Conservation (phyloP, 2,797 vertebrate genomes). For the Sebastes oblongus region DNA sequence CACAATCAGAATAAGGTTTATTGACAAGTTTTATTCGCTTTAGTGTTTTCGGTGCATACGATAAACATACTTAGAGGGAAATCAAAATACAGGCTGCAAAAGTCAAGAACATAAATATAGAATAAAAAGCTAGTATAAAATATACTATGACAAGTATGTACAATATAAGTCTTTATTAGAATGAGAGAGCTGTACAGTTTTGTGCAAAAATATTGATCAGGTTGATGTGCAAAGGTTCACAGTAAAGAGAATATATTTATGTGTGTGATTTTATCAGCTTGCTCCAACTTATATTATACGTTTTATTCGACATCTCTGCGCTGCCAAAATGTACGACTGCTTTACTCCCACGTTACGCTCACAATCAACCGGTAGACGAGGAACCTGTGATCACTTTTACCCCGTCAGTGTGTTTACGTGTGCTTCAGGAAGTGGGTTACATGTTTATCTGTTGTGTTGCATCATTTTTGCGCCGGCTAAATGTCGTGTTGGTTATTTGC, state of each 20-base stretch:
- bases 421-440: background rate
- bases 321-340: background rate
- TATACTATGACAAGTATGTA: background rate
- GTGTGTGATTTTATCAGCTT: background rate
- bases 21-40: background rate
- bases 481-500: too few species aligned
- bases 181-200: background rate
- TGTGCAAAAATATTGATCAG: background rate
- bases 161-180: background rate
- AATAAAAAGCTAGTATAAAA: background rate
- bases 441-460: too few species aligned
- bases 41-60: background rate
- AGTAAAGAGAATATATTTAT: background rate
- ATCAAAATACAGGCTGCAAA: background rate
- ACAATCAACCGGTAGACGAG: background rate
- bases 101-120: background rate
- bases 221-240: background rate
- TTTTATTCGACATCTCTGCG: background rate
- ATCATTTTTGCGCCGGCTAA: too few species aligned
- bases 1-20: background rate
- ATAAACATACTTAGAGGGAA: background rate
- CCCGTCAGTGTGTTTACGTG: background rate
- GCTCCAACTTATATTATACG: background rate
- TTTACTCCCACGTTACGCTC: rapidly evolving
- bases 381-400: background rate